Percentiles rank a stretch among this genome's conserved stretches.
Evolutionary conservation across 1,140 invertebrate genomes (phyloP).

Genomic region (Drosophila nikananu): DNA sequence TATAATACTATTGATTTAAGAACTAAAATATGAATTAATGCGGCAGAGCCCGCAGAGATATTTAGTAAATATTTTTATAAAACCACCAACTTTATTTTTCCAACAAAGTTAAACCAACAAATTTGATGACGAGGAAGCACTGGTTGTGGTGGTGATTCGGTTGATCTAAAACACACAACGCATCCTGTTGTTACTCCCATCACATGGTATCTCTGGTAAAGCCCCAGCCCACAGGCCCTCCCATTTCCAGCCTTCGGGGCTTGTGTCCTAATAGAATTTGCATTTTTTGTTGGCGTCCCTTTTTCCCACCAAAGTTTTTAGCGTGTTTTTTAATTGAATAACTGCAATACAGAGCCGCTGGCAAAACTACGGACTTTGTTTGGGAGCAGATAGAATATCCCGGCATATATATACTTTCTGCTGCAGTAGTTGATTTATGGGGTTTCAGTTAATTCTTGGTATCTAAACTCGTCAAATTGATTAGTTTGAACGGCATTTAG

Average conservation of each 20-base stretch:
- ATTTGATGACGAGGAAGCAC: conserved; percentile 5
- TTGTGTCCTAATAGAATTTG: conserved; percentile 69
- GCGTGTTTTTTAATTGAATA: conserved; percentile 74
- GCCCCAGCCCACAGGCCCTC: conserved; percentile 12
- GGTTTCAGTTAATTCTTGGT: conserved; percentile 22
- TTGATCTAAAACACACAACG: conserved; percentile 43
- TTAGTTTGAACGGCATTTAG: not conserved
- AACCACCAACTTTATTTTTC: conserved; percentile 36
- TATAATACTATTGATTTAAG: not conserved
- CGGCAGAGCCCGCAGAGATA: not conserved
- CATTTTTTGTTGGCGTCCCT: conserved; percentile 56
- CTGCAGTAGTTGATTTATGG: conserved; percentile 2
- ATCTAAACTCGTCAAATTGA: not conserved
- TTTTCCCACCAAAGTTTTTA: conserved; percentile 46
- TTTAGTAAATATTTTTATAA: conserved; percentile 28
- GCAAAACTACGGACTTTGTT: conserved; percentile 16
- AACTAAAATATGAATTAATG: not conserved
- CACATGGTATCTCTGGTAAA: not conserved
- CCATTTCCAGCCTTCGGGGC: conserved; percentile 30
- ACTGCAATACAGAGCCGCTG: conserved; percentile 59
- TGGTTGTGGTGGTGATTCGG: conserved; percentile 17
- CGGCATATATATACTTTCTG: conserved; percentile 1
- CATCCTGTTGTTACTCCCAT: conserved; percentile 16
- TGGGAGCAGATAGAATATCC: conserved; percentile 11
- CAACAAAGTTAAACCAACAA: conserved; percentile 66